Evolutionary conservation across 53 echinoderm and acorn worm genomes (phyloP), one percentile per base, ranked within the genome.

Genomic region (Echinarachnius parma): DNA sequence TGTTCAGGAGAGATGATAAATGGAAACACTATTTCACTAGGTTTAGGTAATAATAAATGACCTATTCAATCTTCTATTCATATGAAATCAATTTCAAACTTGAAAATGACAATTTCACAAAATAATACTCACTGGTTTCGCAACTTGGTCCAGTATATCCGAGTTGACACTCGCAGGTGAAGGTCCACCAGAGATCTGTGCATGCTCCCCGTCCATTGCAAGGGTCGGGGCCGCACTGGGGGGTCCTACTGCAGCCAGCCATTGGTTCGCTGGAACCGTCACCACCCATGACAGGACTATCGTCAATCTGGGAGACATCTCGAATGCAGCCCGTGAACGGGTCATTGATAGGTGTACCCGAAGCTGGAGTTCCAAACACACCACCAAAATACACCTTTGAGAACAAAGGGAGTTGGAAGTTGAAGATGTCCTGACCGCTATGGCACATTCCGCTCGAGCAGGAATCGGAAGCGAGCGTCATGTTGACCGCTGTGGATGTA

Each of bases 131-230:
- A 93, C 93, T 77, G 5, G 78, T 54, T 48, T 59, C 82, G 59
- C 93, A 93, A 15, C 64, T 83, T 14, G 54, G 59, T 16, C 91
- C 91, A 5, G 85, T 81, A 48, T 52, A 96, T 22, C 91, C 91
- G 2, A 69, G 87, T 48, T 77, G 33, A 71, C 96, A 96, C 9
- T 84, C 78, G 50, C 96, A 96, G 0, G 79, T 33, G 32, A 64
- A 96, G 5, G 55, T 66, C 81, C 75, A 72, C 96, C 96, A 96
- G 13, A 84, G 66, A 76, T 96, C 96, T 9, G 76, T 85, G 45
- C 96, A 96, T 15, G 28, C 63, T 3, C 96, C 96, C 19, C 29
- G 34, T 13, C 66, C 77, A 55, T 59, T 75, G 48, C 96, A 96
- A 4, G 87, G 87, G 28, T 63, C 77, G 1, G 70, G 74, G 46